A percentile compares a stretch with the other conserved stretches of the same genome.
phyloP scores from a whole-genome alignment of 2,113 vertebrate genomes.

The Ammospiza caudacuta region DNA sequence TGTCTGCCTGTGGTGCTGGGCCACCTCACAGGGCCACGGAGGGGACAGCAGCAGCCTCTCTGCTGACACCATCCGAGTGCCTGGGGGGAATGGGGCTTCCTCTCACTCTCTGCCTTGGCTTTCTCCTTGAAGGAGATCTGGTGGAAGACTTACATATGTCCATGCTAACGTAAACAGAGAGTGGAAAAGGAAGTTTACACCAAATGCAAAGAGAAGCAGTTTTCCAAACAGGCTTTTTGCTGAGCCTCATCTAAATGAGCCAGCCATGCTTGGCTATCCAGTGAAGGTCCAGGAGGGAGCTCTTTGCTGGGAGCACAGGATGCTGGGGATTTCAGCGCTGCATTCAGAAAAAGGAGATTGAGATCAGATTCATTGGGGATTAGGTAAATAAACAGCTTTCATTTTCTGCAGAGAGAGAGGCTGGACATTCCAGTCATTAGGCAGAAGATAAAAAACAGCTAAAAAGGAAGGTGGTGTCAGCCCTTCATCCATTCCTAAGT shows the following conservation, averaged over 20 bases:
- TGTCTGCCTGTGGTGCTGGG: rapidly evolving
- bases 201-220: not conserved
- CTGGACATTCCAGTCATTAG: not conserved
- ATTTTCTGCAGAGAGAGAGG: not conserved
- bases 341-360: not conserved
- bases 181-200: constrained; percentile 10
- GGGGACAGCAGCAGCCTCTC: rapidly evolving
- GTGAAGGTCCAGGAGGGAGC: not conserved
- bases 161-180: not conserved
- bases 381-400: not conserved
- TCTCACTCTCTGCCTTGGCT: not conserved
- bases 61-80: rapidly evolving
- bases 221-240: not conserved
- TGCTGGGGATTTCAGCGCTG: not conserved
- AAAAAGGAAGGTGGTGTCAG: not conserved
- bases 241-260: not conserved
- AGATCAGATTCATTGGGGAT: not conserved
- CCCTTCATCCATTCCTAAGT: not conserved
- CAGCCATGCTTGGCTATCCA: not conserved
- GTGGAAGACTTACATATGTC: not conserved
- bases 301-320: not conserved
- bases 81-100: rapidly evolving
- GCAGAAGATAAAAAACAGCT: not conserved
- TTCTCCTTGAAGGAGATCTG: not conserved
- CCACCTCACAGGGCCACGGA: rapidly evolving